Percentiles rank a stretch among this genome's conserved stretches.
Evolutionary conservation across 1,140 invertebrate genomes (phyloP).

Genomic region (Drosophila busckii): DNA sequence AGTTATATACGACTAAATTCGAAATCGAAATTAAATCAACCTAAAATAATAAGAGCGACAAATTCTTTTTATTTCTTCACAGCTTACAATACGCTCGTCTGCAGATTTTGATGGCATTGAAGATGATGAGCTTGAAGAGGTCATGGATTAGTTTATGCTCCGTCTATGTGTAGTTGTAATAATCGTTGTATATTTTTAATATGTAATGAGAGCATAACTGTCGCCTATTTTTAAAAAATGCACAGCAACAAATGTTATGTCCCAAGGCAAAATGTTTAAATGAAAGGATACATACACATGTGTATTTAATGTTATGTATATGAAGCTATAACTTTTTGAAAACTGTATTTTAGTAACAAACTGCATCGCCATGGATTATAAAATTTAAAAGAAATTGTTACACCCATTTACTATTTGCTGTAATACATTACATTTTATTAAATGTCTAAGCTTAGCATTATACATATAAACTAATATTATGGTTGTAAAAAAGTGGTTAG

Average conservation of each 20-base stretch:
- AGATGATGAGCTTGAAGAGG: slow-evolving; percentile 62
- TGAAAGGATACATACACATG: not conserved
- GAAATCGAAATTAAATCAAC: slow-evolving; percentile 3
- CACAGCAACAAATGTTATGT: slow-evolving; percentile 1
- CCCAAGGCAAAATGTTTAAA: not conserved
- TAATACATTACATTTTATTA: slow-evolving; percentile 24
- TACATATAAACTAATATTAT: slow-evolving; percentile 5
- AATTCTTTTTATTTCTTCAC: slow-evolving; percentile 27
- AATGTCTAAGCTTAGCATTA: slow-evolving; percentile 44
- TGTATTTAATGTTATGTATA: slow-evolving; percentile 12
- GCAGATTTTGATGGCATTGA: slow-evolving; percentile 64
- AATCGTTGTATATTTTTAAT: slow-evolving; percentile 24
- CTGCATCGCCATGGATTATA: slow-evolving; percentile 10
- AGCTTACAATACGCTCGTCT: slow-evolving; percentile 56
- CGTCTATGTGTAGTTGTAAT: slow-evolving; percentile 5
- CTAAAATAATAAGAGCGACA: slow-evolving; percentile 4
- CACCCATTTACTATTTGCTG: too few relatives aligned
- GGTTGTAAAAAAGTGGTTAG: slow-evolving; percentile 22
- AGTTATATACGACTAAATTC: slow-evolving; percentile 14
- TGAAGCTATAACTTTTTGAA: slow-evolving; percentile 30
- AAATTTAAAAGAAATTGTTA: not conserved
- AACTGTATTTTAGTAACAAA: slow-evolving; percentile 41
- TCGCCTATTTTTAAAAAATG: not conserved
- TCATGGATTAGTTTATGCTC: slow-evolving; percentile 46
- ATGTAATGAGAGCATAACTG: slow-evolving; percentile 1